Base-by-base conservation (phyloP, 2,888 invertebrate genomes). In the Himalopsyche kuldschensis region DNA sequence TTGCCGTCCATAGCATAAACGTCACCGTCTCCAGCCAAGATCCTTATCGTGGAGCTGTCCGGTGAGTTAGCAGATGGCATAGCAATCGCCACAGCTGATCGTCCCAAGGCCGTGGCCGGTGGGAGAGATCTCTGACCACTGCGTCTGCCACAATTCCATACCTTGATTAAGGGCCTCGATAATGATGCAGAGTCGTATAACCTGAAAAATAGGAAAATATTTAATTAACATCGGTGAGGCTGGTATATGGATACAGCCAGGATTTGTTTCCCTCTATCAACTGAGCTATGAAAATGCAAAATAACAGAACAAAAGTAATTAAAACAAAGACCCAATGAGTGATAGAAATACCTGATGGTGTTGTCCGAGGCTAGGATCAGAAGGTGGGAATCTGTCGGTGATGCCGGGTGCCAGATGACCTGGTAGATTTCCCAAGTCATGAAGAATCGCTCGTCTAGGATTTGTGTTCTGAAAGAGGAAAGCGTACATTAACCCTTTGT, bases 391-490 rank as follows among this genome's bases (percentile, higher is more conserved):
- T 96, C 94, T 0, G 93, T 92, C 15, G 92, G 90, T 46, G 97
- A 97, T 69, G 94, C 95, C 0, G 98, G 97, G 90, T 98, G 98
- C 96, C 98, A 98, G 86, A 94, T 93, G 6, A 95, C 94, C 87
- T 96, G 95, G 20, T 95, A 92, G 24, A 96, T 93, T 88, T 95
- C 94, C n/a, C 94, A 91, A 86, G 94, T 94, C 87, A 94, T 93
- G 88, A 96, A 94, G 87, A 95, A 93, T 83, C 94, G 91, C 87
- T 95, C 96, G 87, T 96, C 96, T 82, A 98, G 89, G 86, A 94
- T 93, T 88, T 93, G 92, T 86, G 95, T 95, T 89, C 96, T 96
- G 93, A 10, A 92, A 92, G 81, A 85, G 87, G 86, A 63, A 81
- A 63, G 15, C 11, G 41, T 69, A n/a, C 30, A 11, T 69, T 30